Conservation (phyloP, 1,140 invertebrate genomes). For the Drosophila teissieri region DNA sequence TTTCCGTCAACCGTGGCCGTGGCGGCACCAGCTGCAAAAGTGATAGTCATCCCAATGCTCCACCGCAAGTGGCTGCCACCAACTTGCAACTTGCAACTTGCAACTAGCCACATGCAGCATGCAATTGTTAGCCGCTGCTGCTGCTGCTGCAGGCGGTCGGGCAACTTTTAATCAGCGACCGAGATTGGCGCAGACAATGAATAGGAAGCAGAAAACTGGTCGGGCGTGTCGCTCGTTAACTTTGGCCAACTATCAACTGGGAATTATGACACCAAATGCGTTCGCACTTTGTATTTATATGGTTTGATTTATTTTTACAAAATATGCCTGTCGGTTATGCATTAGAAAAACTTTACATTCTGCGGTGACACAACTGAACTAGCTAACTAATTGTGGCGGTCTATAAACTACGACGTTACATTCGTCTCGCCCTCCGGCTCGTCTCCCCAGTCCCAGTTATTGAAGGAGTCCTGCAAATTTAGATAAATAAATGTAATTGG, state of each 20-base stretch:
- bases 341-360: constrained; percentile 54
- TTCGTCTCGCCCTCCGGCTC: constrained; percentile 44
- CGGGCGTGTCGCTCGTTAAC: constrained; percentile 36
- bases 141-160: constrained; percentile 51
- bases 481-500: too few species aligned
- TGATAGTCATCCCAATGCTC: constrained; percentile 43
- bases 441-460: constrained; percentile 76
- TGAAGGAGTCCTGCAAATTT: constrained; percentile 60
- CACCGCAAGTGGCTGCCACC: neutral
- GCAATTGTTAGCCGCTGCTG: constrained; percentile 15
- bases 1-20: constrained; percentile 67
- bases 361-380: constrained; percentile 32
- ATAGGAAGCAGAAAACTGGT: constrained; percentile 58
- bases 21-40: constrained; percentile 35
- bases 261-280: constrained; percentile 16
- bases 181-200: constrained; percentile 45
- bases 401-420: constrained; percentile 24
- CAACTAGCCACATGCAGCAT: neutral
- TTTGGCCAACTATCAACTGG: constrained; percentile 10
- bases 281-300: constrained; percentile 12
- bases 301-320: constrained; percentile 73
- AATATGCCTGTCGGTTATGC: constrained; percentile 41
- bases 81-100: neutral
- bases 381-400: constrained; percentile 54
- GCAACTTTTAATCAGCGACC: constrained; percentile 63